Conservation (phyloP, 2,888 invertebrate genomes). For the Hirtodrosophila cameraria region DNA sequence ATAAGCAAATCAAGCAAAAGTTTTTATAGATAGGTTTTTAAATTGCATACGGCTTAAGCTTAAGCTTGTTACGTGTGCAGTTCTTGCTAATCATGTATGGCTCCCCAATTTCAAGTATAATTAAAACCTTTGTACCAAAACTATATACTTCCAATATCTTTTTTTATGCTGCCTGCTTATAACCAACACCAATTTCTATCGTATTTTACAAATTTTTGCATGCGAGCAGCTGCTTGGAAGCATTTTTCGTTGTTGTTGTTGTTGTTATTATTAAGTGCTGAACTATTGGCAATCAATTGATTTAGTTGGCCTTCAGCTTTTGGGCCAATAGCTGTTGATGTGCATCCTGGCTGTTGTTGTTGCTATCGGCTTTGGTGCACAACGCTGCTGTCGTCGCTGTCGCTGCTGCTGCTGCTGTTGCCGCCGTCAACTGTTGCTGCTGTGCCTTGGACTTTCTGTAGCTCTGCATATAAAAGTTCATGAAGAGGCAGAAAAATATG, state of each 20-base stretch:
- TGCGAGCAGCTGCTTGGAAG: slow-evolving; percentile 50
- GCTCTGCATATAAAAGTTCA: slow-evolving; percentile 94
- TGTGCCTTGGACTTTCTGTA: slow-evolving; percentile 86
- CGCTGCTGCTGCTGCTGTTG: slow-evolving; percentile 38
- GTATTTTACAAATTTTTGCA: slow-evolving; percentile 43
- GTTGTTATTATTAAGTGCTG: too few relatives aligned
- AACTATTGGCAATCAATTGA: not conserved
- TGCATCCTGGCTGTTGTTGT: slow-evolving; percentile 58
- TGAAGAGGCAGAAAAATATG: slow-evolving; percentile 95
- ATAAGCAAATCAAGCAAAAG: slow-evolving; percentile 53
- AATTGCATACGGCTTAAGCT: slow-evolving; percentile 25
- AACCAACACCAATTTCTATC: slow-evolving; percentile 71
- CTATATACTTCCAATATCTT: slow-evolving; percentile 54
- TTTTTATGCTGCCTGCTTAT: slow-evolving; percentile 41
- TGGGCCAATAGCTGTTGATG: slow-evolving; percentile 33
- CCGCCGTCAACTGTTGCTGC: slow-evolving; percentile 36
- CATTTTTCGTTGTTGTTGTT: slow-evolving; percentile 18
- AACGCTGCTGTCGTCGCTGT: slow-evolving; percentile 20
- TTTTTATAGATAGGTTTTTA: slow-evolving; percentile 31
- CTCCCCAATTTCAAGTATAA: slow-evolving; percentile 57
- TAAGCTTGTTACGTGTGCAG: slow-evolving; percentile 15
- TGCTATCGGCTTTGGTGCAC: slow-evolving; percentile 54
- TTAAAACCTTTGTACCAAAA: slow-evolving; percentile 74
- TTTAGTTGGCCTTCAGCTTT: slow-evolving; percentile 74
- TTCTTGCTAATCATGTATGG: slow-evolving; percentile 56